Evolutionary conservation across 2,888 invertebrate genomes (phyloP), one percentile per base, ranked within the genome.

Genomic region (Heliconius aoede): DNA sequence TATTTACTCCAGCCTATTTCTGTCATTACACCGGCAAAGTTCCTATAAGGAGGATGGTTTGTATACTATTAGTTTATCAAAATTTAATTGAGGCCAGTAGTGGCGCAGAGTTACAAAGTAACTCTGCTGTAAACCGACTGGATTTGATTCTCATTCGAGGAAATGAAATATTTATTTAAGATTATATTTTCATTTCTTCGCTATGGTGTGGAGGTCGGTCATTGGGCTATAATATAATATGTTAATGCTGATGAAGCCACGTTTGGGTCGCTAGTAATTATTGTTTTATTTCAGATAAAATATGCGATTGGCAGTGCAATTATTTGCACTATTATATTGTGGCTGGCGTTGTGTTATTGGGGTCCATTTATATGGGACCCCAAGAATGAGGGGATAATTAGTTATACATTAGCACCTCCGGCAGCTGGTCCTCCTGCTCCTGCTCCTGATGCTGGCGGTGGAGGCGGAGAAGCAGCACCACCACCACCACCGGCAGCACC

Each of bases 1-100:
- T 86, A 9, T 86, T 88, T 76, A 89, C 91, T 0, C 90, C 92
- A 1, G 89, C 88, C 13, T 90, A 89, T 76, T 90, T 86, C 46
- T 87, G 88, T 58, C 85, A 89, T 74, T 76, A 82, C 2, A 83
- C 83, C 3, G 92, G 90, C 58, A 90, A 90, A 85, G 87, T 89
- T 0, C 87, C 90, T 0, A 81, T 77, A 24, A 51, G 3, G 8
- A 83, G 81, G 82, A 90, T 91, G 90, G 92, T 91, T 80, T 83
- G 80, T 79, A 55, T n/a, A 7, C 26, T 40, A 26, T 55, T 55
- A 21, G 46, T 46, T 46, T 46, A 21, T 46, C 21, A 46, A 46
- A 21, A 46, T 7, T 46, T 7, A 7, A 46, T 46, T 46, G 21
- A 15, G 15, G 15, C 40, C 40, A 40, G 40, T 40, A 13, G 40